These are phyloP conservation scores for Nibea albiflora DNA, from an alignment of 2,113 vertebrate genomes.

Conservation along the genomic window DNA sequence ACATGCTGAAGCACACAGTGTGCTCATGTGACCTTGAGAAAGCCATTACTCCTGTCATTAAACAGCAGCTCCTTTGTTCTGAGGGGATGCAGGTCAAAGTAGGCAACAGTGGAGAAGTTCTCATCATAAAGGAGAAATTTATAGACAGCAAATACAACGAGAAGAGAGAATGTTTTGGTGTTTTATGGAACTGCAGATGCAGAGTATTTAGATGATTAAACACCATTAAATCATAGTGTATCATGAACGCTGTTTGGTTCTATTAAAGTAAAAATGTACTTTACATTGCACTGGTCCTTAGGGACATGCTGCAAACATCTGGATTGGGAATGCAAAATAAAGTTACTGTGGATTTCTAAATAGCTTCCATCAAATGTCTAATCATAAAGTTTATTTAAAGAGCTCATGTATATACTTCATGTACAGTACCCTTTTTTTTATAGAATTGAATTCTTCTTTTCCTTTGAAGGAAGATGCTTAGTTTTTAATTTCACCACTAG, in stretches of 20 bases:
- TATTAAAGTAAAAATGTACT: background rate
- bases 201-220: background rate
- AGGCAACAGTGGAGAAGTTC: background rate
- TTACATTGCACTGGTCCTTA: background rate
- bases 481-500: background rate
- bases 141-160: background rate
- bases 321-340: constrained; percentile 15
- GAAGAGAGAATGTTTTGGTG: background rate
- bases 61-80: constrained; percentile 63
- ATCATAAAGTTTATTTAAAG: background rate
- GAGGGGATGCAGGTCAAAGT: constrained; percentile 22
- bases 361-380: background rate
- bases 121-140: background rate
- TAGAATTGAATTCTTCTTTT: background rate
- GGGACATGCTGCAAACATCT: background rate
- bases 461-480: background rate
- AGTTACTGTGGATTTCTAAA: background rate
- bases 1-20: constrained; percentile 15
- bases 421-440: no score
- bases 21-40: constrained; percentile 70
- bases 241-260: background rate
- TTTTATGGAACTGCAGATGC: background rate
- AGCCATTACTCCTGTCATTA: constrained; percentile 47
- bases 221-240: background rate
- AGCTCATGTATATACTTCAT: background rate